These are phyloP conservation scores for Etheostoma perlongum DNA, from an alignment of 2,797 vertebrate species.

Conservation along the genomic window DNA sequence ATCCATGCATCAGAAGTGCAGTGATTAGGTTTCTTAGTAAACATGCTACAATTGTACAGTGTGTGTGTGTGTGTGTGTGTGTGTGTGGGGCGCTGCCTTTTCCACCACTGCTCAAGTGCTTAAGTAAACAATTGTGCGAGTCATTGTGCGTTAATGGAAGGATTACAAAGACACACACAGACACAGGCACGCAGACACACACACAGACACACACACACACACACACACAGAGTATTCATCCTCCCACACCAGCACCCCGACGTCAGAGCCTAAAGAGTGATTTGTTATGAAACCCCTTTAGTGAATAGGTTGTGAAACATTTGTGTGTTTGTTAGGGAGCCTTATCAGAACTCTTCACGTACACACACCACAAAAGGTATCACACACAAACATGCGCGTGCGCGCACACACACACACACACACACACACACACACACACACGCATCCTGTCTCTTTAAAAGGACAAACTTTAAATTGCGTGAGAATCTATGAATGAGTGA, in stretches of 20 bases:
- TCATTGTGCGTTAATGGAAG: constrained; percentile 47
- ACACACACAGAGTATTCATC: constrained; percentile 57
- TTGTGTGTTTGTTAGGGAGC: constrained; percentile 21
- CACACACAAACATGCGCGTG: not conserved
- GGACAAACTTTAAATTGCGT: not conserved
- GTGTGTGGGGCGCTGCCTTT: no score
- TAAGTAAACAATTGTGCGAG: constrained; percentile 44
- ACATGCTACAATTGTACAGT: constrained; percentile 45
- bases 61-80: not conserved
- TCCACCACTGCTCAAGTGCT: constrained; percentile 12
- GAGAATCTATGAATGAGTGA: not conserved
- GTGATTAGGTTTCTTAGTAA: constrained; percentile 67
- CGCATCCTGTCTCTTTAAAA: not conserved
- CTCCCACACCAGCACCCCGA: constrained; percentile 38
- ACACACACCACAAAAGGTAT: not conserved
- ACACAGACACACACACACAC: constrained; percentile 15
- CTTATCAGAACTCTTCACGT: constrained; percentile 60
- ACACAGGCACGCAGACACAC: not conserved
- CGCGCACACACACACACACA: no score
- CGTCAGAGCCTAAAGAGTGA: constrained; percentile 39
- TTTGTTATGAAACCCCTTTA: constrained; percentile 33
- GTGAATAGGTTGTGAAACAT: constrained; percentile 36
- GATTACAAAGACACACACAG: constrained; percentile 31
- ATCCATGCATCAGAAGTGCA: constrained; percentile 18
- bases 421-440: no score